phyloP scores from a whole-genome alignment of 2,888 invertebrate species.

The Luperina testacea region DNA sequence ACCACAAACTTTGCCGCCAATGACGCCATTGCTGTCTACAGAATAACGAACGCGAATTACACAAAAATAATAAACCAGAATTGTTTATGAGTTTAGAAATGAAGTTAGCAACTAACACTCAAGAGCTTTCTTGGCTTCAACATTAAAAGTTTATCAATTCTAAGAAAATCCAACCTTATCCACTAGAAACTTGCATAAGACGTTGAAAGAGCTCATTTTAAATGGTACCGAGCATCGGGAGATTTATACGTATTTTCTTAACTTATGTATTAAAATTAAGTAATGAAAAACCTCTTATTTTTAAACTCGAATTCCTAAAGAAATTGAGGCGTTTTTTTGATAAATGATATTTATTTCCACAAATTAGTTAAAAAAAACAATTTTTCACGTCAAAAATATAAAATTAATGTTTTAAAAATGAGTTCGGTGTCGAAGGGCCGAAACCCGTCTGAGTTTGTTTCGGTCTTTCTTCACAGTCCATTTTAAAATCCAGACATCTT shows the following conservation, averaged over 20 bases:
- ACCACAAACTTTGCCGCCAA: slow-evolving; percentile 18
- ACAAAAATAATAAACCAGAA: slow-evolving; percentile 49
- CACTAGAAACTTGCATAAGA: slow-evolving; percentile 67
- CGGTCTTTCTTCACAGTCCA: background rate
- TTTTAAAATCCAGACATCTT: background rate
- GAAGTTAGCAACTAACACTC: slow-evolving; percentile 60
- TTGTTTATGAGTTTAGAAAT: slow-evolving; percentile 56
- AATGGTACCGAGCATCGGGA: slow-evolving; percentile 12
- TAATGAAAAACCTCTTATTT: background rate
- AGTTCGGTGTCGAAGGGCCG: background rate
- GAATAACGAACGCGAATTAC: slow-evolving; percentile 24
- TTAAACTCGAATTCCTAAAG: background rate
- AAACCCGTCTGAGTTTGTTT: background rate
- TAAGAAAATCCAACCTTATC: slow-evolving; percentile 67
- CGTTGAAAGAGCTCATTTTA: slow-evolving; percentile 44
- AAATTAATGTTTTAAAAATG: background rate
- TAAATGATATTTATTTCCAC: background rate
- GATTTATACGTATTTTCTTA: slow-evolving; percentile 21
- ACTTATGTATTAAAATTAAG: slow-evolving; percentile 19
- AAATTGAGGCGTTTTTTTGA: background rate
- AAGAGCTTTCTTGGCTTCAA: slow-evolving; percentile 58
- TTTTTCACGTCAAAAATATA: background rate
- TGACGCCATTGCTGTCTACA: slow-evolving; percentile 29
- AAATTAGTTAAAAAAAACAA: background rate
- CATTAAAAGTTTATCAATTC: slow-evolving; percentile 66